These are phyloP conservation scores for Falco biarmicus DNA, from an alignment of 2,797 vertebrate genomes.

Conservation along the genomic window DNA sequence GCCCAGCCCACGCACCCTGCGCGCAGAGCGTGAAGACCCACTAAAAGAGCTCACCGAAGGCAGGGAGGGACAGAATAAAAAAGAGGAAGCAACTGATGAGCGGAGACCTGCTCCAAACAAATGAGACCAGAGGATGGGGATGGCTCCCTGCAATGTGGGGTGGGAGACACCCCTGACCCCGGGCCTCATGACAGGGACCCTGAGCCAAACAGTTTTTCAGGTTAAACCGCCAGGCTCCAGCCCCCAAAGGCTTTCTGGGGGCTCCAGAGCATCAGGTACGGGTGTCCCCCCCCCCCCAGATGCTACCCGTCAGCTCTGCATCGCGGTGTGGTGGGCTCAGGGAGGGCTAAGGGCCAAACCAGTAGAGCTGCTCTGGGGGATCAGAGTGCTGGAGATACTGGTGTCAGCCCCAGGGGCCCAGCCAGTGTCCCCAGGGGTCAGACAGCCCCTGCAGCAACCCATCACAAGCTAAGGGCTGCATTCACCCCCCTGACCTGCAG, in stretches of 20 bases:
- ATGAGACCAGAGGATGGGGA: not conserved
- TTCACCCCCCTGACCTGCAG: not conserved
- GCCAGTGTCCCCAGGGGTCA: too few species aligned
- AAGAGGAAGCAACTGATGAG: not conserved
- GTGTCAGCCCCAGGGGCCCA: not conserved
- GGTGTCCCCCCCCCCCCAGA: too few species aligned
- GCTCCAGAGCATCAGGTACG: not conserved
- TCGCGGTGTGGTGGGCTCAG: rapidly evolving
- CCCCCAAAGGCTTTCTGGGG: not conserved
- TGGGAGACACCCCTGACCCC: not conserved
- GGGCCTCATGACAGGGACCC: not conserved
- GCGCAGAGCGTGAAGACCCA: rapidly evolving
- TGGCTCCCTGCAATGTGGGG: not conserved
- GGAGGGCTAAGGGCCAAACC: not conserved
- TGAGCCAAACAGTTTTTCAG: not conserved
- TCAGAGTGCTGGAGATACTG: not conserved
- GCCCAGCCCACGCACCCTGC: rapidly evolving
- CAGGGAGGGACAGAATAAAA: not conserved
- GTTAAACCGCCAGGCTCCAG: not conserved
- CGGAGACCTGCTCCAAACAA: not conserved
- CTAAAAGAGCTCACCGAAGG: not conserved
- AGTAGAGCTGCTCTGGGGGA: not conserved
- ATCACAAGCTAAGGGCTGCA: not conserved
- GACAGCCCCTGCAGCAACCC: not conserved
- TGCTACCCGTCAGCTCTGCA: not conserved